Evolutionary conservation across 2,888 invertebrate species (phyloP).

Genomic region (Pachliopta kotzebuea): DNA sequence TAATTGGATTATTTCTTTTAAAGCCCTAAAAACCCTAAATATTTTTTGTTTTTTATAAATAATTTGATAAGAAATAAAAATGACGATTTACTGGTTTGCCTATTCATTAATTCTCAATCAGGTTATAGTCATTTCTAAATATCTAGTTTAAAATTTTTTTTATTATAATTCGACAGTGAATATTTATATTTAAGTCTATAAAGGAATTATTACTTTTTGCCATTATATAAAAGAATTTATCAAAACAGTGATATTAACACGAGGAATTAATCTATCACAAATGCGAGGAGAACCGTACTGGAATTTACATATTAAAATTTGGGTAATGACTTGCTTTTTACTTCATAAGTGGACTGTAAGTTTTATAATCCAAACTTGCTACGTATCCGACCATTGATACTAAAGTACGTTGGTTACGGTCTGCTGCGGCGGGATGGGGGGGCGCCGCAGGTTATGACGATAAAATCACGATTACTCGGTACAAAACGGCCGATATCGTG

Average conservation of each 20-base stretch:
- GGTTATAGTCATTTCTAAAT: neutral
- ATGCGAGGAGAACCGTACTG: no score
- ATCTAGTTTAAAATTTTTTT: neutral
- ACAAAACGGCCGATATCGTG: constrained; percentile 73
- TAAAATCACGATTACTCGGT: constrained; percentile 74
- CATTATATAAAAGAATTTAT: no score
- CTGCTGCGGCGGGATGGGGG: constrained; percentile 41
- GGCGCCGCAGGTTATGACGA: constrained; percentile 43
- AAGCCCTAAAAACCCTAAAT: no score
- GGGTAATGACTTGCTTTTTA: constrained; percentile 3
- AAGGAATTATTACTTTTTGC: no score
- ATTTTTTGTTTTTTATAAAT: no score
- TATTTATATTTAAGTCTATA: no score
- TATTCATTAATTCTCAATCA: neutral
- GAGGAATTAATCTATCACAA: no score
- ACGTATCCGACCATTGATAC: constrained; percentile 36
- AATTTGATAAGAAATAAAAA: no score
- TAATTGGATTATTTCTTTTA: no score
- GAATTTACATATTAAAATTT: neutral
- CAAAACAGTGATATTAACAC: neutral
- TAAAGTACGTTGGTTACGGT: constrained; percentile 52
- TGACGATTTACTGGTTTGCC: no score
- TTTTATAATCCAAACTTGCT: constrained; percentile 11
- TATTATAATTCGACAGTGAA: no score
- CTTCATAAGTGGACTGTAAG: constrained; percentile 16